Conservation (phyloP, 2,113 vertebrate species). For the Synodontis membranacea region DNA sequence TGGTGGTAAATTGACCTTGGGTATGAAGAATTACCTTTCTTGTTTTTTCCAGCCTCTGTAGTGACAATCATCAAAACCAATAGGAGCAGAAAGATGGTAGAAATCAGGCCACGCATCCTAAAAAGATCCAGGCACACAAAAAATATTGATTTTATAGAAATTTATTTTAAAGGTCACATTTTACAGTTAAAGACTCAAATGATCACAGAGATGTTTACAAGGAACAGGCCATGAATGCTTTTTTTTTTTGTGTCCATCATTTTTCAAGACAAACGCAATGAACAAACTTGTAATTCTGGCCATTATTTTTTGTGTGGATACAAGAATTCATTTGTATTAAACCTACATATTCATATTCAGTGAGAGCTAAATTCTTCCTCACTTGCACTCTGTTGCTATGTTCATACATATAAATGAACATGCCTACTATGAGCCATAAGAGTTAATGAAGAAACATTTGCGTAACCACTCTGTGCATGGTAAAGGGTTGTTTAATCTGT, state of each 20-base stretch:
- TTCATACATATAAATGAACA: neutral
- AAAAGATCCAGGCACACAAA: conserved; percentile 20
- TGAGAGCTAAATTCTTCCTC: neutral
- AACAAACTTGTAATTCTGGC: neutral
- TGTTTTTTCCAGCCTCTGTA: conserved; percentile 78
- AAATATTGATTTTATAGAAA: neutral
- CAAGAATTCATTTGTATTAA: neutral
- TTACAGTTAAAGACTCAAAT: neutral
- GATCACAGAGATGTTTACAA: neutral
- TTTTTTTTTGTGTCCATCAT: neutral
- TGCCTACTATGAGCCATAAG: neutral
- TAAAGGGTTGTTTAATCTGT: neutral
- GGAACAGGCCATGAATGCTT: neutral
- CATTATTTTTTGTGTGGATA: neutral
- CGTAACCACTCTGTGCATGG: neutral
- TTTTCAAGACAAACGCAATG: neutral
- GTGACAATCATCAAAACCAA: conserved; percentile 73
- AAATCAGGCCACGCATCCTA: conserved; percentile 78
- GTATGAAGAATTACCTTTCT: conserved; percentile 74
- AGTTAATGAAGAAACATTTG: neutral
- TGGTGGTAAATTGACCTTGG: neutral
- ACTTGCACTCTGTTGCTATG: neutral
- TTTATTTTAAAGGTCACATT: neutral
- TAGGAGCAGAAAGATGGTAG: conserved; percentile 66
- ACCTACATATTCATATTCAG: neutral